Percentiles rank a stretch among this genome's conserved stretches.
Evolutionary conservation across 64 coral and sea anemone species (phyloP).

Genomic region (Actinia equina): DNA sequence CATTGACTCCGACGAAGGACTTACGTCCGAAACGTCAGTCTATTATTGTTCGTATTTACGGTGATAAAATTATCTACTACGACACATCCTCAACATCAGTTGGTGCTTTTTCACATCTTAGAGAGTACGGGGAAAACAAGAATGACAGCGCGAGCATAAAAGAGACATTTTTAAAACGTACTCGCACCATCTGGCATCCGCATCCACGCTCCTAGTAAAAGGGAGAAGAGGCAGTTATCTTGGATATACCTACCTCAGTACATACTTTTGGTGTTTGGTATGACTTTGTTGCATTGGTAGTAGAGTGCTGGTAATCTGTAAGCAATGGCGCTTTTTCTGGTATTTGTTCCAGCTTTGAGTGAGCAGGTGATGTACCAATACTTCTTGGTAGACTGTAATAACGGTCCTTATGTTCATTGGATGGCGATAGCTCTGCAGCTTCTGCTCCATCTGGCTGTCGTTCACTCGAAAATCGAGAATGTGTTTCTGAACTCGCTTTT

Average conservation of each 20-base stretch:
- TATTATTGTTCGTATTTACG: too few species aligned
- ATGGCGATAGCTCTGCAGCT: constrained; percentile 37
- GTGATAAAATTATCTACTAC: too few species aligned
- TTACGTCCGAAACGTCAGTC: too few species aligned
- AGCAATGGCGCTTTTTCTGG: constrained; percentile 77
- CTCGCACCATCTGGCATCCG: too few species aligned
- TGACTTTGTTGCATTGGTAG: not conserved
- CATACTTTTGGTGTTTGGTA: not conserved
- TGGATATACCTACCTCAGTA: not conserved
- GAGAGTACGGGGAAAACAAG: too few species aligned
- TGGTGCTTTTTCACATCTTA: too few species aligned
- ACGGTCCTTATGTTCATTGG: constrained; percentile 28
- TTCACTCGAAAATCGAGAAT: constrained; percentile 45
- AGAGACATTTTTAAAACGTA: too few species aligned
- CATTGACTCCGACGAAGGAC: too few species aligned
- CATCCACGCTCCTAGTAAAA: too few species aligned
- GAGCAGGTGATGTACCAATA: constrained; percentile 28
- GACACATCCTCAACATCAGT: too few species aligned
- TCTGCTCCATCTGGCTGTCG: constrained; percentile 82
- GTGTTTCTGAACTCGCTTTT: constrained; percentile 30
- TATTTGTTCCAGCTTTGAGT: constrained; percentile 61
- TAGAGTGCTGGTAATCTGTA: not conserved
- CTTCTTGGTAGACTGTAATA: constrained; percentile 22
- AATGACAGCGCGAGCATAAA: too few species aligned
- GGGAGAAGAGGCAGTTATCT: too few species aligned